Conservation (phyloP, 2,888 invertebrate species). For the Bruchidius siliquastri region DNA sequence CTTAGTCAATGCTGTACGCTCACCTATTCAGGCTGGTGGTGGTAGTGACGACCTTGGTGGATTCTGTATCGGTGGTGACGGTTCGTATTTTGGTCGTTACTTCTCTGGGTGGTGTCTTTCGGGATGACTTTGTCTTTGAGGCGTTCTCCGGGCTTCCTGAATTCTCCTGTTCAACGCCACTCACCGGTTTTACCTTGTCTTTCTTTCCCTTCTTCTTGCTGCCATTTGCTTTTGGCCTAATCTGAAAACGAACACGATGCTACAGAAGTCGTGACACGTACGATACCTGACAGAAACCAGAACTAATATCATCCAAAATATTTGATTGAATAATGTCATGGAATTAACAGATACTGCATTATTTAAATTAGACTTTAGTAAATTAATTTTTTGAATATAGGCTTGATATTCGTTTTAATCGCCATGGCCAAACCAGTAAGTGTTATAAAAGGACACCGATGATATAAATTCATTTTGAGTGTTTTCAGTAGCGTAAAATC, state of each 20-base stretch:
- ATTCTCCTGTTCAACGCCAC: conserved; percentile 15
- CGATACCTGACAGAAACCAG: background rate
- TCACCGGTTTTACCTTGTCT: conserved; percentile 22
- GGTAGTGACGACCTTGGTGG: conserved; percentile 37
- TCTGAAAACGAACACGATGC: conserved; percentile 6
- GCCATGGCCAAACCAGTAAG: no score
- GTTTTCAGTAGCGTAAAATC: no score
- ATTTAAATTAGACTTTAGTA: no score
- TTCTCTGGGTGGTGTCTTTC: conserved; percentile 29
- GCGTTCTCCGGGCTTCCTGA: conserved; percentile 9
- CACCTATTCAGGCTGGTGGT: conserved; percentile 39
- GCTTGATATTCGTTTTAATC: no score
- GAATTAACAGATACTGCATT: no score
- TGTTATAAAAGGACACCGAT: no score
- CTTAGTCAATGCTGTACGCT: no score
- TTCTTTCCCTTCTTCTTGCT: conserved; percentile 34
- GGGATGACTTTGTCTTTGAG: conserved; percentile 9
- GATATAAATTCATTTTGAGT: no score
- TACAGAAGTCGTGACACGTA: background rate
- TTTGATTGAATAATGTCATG: no score
- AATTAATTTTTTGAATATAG: no score
- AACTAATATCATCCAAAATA: no score
- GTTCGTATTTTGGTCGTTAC: conserved; percentile 30
- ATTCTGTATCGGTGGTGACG: conserved; percentile 36
- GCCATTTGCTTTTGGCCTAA: conserved; percentile 27